Evolutionary conservation across 1,140 invertebrate species (phyloP).

Genomic region (Cephus cinctus): DNA sequence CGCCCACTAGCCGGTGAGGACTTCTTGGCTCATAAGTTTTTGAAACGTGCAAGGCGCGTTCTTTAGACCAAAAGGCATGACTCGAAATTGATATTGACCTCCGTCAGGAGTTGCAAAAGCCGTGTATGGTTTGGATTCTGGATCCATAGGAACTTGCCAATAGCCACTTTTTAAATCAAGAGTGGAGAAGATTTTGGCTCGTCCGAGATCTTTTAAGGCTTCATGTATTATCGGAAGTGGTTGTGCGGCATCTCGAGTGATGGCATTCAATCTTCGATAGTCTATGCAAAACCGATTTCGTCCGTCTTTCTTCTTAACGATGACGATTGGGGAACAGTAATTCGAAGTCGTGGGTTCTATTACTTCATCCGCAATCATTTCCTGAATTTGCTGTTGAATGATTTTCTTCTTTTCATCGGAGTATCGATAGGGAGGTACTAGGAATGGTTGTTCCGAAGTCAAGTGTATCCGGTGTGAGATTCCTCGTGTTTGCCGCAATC

Average conservation of each 20-base stretch:
- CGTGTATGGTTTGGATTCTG: conserved; percentile 39
- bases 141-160: conserved; percentile 47
- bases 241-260: conserved; percentile 38
- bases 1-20: conserved; percentile 17
- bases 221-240: conserved; percentile 27
- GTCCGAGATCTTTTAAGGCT: conserved; percentile 19
- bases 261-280: conserved; percentile 45
- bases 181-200: conserved; percentile 25
- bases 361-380: conserved; percentile 23
- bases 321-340: conserved; percentile 43
- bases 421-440: conserved; percentile 11
- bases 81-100: conserved; percentile 27
- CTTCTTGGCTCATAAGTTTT: conserved; percentile 19
- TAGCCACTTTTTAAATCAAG: conserved; percentile 36
- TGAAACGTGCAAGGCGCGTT: conserved; percentile 28
- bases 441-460: conserved; percentile 9
- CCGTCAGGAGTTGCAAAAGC: conserved; percentile 42
- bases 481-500: conserved; percentile 1
- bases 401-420: conserved; percentile 10
- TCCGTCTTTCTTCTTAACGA: conserved; percentile 54
- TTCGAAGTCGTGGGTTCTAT: conserved; percentile 30
- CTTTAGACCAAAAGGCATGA: conserved; percentile 27
- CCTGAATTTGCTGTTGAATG: conserved; percentile 16
- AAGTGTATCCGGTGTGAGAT: conserved; percentile 14
- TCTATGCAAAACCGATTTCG: conserved; percentile 52